Evolutionary conservation across 2,797 vertebrate species (phyloP).

Genomic region (Champsocephalus esox): DNA sequence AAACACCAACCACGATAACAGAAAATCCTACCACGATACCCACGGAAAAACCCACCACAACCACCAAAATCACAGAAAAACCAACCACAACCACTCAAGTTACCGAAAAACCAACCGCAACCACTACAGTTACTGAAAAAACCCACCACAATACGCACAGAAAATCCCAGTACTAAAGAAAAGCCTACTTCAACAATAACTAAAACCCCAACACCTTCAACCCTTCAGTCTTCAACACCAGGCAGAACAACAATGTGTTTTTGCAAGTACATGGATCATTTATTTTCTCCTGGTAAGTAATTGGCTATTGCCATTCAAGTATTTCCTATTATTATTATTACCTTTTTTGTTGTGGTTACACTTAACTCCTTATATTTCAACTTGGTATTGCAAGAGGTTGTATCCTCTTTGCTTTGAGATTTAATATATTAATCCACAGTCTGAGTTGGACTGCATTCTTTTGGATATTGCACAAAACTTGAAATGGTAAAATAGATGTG

Average conservation of each 20-base stretch:
- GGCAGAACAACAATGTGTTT: slow-evolving; percentile 57
- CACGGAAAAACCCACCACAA: too few relatives aligned
- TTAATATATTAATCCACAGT: not conserved
- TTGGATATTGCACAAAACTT: not conserved
- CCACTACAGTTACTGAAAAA: too few relatives aligned
- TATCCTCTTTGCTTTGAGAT: not conserved
- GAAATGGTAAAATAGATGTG: not conserved
- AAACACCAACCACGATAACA: too few relatives aligned
- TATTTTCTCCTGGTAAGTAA: slow-evolving; percentile 66
- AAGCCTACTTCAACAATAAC: not conserved
- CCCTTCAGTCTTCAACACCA: slow-evolving; percentile 12
- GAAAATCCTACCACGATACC: too few relatives aligned
- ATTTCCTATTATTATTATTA: not conserved
- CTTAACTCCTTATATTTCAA: not conserved
- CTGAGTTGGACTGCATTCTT: not conserved
- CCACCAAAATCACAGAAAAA: too few relatives aligned
- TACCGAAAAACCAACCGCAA: too few relatives aligned
- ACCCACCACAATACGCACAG: not conserved
- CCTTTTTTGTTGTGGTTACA: not conserved
- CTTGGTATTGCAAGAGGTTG: not conserved
- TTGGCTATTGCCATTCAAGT: not conserved
- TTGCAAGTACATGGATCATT: slow-evolving; percentile 58
- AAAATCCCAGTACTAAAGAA: not conserved
- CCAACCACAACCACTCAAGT: too few relatives aligned
- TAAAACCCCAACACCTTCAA: not conserved